Evolutionary conservation across 1,140 invertebrate species (phyloP), one percentile per base, ranked within the genome.

Genomic region (Gryllus bimaculatus): DNA sequence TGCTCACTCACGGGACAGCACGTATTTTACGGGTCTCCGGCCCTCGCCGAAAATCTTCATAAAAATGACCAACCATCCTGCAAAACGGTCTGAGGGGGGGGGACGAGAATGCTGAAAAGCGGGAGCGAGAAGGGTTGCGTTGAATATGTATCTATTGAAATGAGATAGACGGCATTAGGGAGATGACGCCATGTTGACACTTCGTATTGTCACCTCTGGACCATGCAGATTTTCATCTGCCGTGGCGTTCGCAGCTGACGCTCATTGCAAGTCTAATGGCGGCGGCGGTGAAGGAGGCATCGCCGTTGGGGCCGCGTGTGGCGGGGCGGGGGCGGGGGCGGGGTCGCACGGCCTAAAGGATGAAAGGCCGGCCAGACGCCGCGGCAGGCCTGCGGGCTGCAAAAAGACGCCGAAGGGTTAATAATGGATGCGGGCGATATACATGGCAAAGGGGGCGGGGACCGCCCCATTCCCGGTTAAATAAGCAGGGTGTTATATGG

Each of bases 71-170:
- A 66, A 66, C 54, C 54, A 18, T 66, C 18, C 54, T 7, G 10
- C 54, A 66, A 66, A 66, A 66, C 54, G 54, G 54, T 66, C 18
- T 1, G 54, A 13, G 54, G 18, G 10, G 1, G 10, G 54, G 10
- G 10, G 18, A 7, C 10, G 54, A 66, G 54, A 66, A 66, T 66
- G 54, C 54, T 13, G 54, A 66, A 66, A 66, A 66, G 54, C 54
- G 54, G 54, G 18, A 66, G 54, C 10, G 54, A 18, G 18, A 66
- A 66, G 54, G 54, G 54, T 66, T 66, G 54, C 54, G 54, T 66
- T 66, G 54, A 66, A 66, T 66, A 66, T 66, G 54, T 66, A 66
- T 66, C 54, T 66, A 66, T 66, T 66, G 54, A 66, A 66, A 66
- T 66, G 54, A 66, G 54, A 66, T 66, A 66, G 54, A 66, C 18